Conservation (phyloP, 2,888 invertebrate genomes). For the Nipponacmea schrenckii region DNA sequence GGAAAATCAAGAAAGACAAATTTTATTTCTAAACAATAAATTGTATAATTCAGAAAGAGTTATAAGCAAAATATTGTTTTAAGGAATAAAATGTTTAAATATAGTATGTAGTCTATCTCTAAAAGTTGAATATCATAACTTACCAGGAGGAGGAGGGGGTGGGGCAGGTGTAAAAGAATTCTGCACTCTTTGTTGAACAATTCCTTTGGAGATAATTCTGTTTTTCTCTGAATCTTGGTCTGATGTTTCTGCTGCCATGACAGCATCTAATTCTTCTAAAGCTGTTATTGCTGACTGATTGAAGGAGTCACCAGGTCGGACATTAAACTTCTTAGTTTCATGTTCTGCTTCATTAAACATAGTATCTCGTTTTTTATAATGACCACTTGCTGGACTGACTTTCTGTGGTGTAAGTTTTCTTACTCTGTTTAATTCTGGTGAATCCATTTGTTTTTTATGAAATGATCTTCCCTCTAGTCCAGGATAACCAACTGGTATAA, state of each 20-base stretch:
- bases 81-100: neutral
- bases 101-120: neutral
- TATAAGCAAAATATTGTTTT: neutral
- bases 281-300: conserved; percentile 56
- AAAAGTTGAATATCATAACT: neutral
- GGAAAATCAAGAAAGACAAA: too few relatives aligned
- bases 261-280: conserved; percentile 63
- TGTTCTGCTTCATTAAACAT: conserved; percentile 15
- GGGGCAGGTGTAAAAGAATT: conserved; percentile 25
- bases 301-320: conserved; percentile 44
- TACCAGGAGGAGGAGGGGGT: conserved; percentile 34
- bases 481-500: conserved; percentile 50
- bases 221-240: conserved; percentile 34
- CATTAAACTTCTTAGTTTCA: conserved; percentile 10
- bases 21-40: too few relatives aligned
- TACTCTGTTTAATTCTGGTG: conserved; percentile 24
- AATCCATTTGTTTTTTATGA: conserved; percentile 24
- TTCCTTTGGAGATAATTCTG: conserved; percentile 14
- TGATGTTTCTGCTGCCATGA: conserved; percentile 55
- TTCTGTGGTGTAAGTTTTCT: conserved; percentile 13
- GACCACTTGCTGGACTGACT: neutral
- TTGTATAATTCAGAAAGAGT: too few relatives aligned
- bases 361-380: neutral
- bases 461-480: conserved; percentile 24
- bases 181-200: conserved; percentile 16